Evolutionary conservation across 2,888 invertebrate species (phyloP).

Genomic region (Acrocera orbiculus): DNA sequence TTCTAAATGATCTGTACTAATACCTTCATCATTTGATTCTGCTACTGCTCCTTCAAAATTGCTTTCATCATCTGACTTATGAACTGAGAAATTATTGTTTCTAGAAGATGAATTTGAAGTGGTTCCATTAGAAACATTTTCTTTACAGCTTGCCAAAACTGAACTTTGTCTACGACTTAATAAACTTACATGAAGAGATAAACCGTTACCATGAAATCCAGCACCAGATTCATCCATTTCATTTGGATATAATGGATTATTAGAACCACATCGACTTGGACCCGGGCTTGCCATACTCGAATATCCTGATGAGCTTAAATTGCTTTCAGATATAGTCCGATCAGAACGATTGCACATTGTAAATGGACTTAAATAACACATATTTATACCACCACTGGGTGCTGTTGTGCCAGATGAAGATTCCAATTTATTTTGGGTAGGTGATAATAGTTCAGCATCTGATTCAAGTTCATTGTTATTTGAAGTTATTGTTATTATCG

Average conservation of each 20-base stretch:
- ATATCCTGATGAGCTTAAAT: constrained; percentile 68
- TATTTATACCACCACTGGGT: constrained; percentile 33
- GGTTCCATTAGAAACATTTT: constrained; percentile 28
- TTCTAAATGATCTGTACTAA: constrained; percentile 51
- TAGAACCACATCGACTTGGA: constrained; percentile 63
- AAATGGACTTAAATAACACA: constrained; percentile 65
- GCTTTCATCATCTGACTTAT: constrained; percentile 56
- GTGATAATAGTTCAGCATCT: constrained; percentile 49
- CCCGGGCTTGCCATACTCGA: constrained; percentile 75
- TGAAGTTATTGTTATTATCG: constrained; percentile 55
- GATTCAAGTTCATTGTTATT: constrained; percentile 60
- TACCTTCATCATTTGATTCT: constrained; percentile 61
- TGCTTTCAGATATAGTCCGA: constrained; percentile 64
- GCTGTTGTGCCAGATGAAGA: constrained; percentile 26
- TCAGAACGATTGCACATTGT: constrained; percentile 53
- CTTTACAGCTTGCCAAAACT: constrained; percentile 37
- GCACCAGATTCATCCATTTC: constrained; percentile 57
- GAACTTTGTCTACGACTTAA: constrained; percentile 42
- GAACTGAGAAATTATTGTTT: constrained; percentile 24
- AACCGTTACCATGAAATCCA: constrained; percentile 21
- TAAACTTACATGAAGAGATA: constrained; percentile 23
- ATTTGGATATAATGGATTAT: constrained; percentile 57
- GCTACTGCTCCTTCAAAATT: constrained; percentile 51
- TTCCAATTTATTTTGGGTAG: constrained; percentile 35
- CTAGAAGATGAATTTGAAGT: constrained; percentile 3